Percentiles rank a stretch among this genome's conserved stretches.
These are phyloP conservation scores for Sapajus apella DNA, from an alignment of 2,113 vertebrate species.

Conservation along the genomic window DNA sequence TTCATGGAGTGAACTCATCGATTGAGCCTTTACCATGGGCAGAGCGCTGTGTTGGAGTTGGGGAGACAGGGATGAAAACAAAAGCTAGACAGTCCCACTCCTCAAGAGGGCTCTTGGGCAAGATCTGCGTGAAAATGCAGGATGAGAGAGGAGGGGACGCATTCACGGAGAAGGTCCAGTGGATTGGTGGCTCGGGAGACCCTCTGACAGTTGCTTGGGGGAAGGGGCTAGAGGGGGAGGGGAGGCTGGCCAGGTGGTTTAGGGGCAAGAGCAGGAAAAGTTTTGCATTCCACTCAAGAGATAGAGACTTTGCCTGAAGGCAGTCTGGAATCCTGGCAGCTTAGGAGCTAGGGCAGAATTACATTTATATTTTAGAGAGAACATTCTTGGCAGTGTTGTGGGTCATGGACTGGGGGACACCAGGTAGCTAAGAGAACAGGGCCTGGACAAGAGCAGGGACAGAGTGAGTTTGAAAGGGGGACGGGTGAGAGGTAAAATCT, in stretches of 20 bases:
- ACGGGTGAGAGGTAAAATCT: not conserved
- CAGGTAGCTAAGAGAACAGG: not conserved
- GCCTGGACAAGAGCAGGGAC: not conserved
- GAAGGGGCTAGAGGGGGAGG: not conserved
- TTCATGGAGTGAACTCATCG: not conserved
- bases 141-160: not conserved
- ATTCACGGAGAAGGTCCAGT: too few relatives aligned
- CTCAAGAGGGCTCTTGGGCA: not conserved
- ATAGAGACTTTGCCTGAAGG: not conserved
- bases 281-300: not conserved
- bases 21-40: rapidly evolving
- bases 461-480: not conserved
- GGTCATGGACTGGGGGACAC: not conserved
- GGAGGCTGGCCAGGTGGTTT: not conserved
- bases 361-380: not conserved
- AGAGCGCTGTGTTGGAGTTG: not conserved
- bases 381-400: not conserved
- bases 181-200: not conserved
- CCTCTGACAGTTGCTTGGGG: rapidly evolving
- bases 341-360: not conserved
- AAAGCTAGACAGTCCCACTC: not conserved
- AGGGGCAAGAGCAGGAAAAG: not conserved
- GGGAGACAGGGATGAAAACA: not conserved
- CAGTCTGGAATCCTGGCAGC: not conserved
- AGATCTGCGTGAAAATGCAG: not conserved